phyloP scores from a whole-genome alignment of 2,113 vertebrate genomes.

The Hippopotamus amphibius region DNA sequence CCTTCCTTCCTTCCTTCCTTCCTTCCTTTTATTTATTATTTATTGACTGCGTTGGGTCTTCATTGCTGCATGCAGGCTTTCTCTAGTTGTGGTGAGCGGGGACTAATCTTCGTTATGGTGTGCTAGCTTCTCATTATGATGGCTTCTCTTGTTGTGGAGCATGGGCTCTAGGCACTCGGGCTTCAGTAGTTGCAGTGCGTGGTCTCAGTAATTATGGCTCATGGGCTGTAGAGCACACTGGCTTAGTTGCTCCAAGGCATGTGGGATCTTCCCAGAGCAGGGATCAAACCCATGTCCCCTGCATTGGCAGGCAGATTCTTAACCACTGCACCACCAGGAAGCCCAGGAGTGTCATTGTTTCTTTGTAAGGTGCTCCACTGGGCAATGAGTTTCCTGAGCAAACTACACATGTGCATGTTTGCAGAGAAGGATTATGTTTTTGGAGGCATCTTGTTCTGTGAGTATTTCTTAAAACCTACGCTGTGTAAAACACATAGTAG shows the following conservation, averaged over 20 bases:
- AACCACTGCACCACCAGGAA: neutral
- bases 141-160: neutral
- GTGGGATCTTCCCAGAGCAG: neutral
- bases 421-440: neutral
- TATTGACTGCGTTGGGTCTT: neutral
- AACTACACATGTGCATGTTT: neutral
- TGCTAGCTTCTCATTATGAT: neutral
- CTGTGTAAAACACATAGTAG: neutral
- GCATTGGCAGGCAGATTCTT: neutral
- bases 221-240: too few relatives aligned
- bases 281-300: neutral
- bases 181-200: neutral
- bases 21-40: neutral
- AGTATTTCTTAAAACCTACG: neutral
- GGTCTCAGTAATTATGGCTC: neutral
- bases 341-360: neutral
- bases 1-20: too few relatives aligned
- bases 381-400: neutral
- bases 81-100: neutral
- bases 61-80: neutral
- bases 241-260: neutral
- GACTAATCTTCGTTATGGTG: too few relatives aligned
- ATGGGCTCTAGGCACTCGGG: neutral
- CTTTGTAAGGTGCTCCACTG: neutral
- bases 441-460: neutral